phyloP scores from a whole-genome alignment of 30 jellyfish, hydroid and myxozoan genomes.

The Clytia hemisphaerica region DNA sequence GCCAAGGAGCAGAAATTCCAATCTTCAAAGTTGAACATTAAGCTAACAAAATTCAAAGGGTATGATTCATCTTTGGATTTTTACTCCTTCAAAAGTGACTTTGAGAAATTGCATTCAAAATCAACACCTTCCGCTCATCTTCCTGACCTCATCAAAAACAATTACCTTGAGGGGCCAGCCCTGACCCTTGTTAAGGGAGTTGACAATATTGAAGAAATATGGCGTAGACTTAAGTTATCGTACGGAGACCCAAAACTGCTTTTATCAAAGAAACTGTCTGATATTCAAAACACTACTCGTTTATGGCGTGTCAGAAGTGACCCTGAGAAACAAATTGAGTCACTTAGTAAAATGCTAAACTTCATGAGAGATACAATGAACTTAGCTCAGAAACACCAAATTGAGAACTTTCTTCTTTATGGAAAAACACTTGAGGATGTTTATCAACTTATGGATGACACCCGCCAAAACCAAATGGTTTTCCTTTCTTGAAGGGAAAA shows the following conservation, averaged over 20 bases:
- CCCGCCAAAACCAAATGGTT: slow-evolving; percentile 9
- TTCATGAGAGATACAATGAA: slow-evolving; percentile 2
- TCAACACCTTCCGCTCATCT: neutral
- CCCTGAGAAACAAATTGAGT: neutral
- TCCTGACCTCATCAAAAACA: slow-evolving; percentile 6
- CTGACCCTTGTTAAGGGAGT: neutral
- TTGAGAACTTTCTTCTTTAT: neutral
- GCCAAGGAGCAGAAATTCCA: too few species aligned
- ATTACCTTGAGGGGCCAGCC: neutral
- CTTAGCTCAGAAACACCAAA: neutral
- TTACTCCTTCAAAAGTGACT: neutral
- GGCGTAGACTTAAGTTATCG: neutral
- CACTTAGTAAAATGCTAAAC: neutral
- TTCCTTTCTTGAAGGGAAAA: neutral
- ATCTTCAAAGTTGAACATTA: slow-evolving; percentile 6
- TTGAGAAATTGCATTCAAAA: neutral
- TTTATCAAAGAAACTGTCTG: neutral
- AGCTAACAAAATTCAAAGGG: neutral
- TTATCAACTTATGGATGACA: neutral
- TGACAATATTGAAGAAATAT: slow-evolving; percentile 1
- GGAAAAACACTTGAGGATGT: neutral
- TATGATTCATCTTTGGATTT: neutral
- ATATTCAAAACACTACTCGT: neutral
- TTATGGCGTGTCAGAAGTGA: neutral
- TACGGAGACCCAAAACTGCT: slow-evolving; percentile 1